These are phyloP conservation scores for Ischnura elegans DNA, from an alignment of 2,888 invertebrate species.

Conservation along the genomic window DNA sequence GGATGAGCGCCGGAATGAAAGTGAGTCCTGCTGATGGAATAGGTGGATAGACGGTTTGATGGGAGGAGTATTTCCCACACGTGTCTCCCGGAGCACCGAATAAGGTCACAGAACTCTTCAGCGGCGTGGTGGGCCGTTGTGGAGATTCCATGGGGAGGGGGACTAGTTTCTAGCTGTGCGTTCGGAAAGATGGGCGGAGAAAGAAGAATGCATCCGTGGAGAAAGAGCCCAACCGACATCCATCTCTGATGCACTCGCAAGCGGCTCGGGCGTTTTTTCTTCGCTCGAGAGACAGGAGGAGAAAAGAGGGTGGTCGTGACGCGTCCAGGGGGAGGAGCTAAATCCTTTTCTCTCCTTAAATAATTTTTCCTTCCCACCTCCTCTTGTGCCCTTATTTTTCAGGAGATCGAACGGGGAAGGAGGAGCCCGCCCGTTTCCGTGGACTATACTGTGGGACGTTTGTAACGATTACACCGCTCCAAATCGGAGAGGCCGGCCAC, in stretches of 20 bases:
- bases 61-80: constrained; percentile 29
- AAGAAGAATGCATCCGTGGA: constrained; percentile 9
- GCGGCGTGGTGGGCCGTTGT: not conserved
- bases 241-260: constrained; percentile 25
- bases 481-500: not conserved
- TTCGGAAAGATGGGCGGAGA: constrained; percentile 16
- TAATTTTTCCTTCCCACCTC: not conserved
- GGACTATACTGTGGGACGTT: not conserved
- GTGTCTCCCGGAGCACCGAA: constrained; percentile 50
- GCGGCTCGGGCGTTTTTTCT: not conserved
- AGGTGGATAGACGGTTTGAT: not conserved
- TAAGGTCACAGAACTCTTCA: constrained; percentile 57
- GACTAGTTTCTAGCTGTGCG: not conserved
- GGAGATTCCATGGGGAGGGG: not conserved
- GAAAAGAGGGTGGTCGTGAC: not conserved
- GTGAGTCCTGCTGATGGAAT: not conserved
- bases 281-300: not conserved
- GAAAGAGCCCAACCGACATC: not conserved
- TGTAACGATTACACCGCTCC: constrained; percentile 15
- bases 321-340: no score
- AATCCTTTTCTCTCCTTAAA: not conserved
- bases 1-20: not conserved
- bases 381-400: not conserved
- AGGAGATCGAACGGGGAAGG: not conserved
- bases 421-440: not conserved